phyloP scores from a whole-genome alignment of 2,797 vertebrate genomes.

The Falco peregrinus region DNA sequence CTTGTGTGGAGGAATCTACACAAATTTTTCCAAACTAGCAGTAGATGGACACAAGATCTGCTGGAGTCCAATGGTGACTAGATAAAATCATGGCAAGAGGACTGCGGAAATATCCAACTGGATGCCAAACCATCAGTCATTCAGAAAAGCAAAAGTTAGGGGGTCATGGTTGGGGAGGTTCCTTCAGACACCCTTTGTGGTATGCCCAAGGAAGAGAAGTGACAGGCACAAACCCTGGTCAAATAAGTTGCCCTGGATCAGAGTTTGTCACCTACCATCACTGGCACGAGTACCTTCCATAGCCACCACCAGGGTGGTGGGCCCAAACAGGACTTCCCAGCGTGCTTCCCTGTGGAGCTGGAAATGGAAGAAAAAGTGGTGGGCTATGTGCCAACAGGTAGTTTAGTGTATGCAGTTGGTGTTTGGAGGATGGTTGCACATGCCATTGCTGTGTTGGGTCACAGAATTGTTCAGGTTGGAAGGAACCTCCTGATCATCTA shows the following conservation, averaged over 20 bases:
- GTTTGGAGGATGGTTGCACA: background rate
- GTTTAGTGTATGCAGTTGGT: fast-evolving
- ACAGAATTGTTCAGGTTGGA: background rate
- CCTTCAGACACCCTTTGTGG: background rate
- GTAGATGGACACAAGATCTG: background rate
- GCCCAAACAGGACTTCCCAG: background rate
- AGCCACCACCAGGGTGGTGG: background rate
- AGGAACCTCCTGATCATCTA: background rate
- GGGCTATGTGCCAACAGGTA: background rate
- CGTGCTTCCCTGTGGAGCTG: background rate
- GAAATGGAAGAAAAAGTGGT: background rate
- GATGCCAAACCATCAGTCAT: fast-evolving
- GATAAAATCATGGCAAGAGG: background rate
- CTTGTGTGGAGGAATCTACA: background rate
- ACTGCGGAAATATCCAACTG: background rate
- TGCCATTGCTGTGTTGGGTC: fast-evolving
- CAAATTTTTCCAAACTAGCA: background rate
- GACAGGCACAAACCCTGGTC: background rate
- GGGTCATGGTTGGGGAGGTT: background rate
- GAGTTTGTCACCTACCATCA: background rate
- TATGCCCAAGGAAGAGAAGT: background rate
- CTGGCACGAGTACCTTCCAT: background rate
- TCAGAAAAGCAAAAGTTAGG: background rate
- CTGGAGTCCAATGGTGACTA: background rate
- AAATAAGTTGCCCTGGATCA: background rate